phyloP scores from a whole-genome alignment of 2,113 vertebrate genomes.

The Leiothrix lutea region DNA sequence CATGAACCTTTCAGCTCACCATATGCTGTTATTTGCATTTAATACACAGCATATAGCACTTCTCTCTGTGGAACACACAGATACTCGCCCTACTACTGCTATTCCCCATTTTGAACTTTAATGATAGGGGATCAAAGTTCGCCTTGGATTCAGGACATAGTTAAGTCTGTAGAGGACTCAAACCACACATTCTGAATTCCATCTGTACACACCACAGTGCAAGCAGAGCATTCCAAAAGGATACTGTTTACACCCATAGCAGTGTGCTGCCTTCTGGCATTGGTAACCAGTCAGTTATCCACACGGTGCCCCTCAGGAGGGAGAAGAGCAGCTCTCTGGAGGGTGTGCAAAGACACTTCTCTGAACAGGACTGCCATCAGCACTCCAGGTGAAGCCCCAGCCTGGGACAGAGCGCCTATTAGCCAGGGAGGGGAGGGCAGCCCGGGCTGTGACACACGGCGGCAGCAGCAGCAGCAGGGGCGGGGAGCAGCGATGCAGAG shows the following conservation, averaged over 20 bases:
- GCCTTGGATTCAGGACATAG: background rate
- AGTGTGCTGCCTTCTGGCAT: background rate
- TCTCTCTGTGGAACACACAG: background rate
- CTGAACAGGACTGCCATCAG: background rate
- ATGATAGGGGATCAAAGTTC: background rate
- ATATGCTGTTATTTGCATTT: background rate
- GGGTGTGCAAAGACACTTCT: background rate
- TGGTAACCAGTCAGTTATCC: background rate
- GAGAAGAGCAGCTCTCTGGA: background rate
- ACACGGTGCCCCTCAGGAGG: background rate
- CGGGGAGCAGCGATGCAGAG: background rate
- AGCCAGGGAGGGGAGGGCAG: background rate
- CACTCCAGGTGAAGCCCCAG: background rate
- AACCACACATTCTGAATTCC: background rate
- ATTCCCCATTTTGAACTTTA: background rate
- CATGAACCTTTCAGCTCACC: background rate
- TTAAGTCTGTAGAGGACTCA: background rate
- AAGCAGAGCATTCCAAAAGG: background rate
- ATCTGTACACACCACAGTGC: background rate
- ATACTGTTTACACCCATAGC: rapidly evolving
- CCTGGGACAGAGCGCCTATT: background rate
- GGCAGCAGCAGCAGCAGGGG: background rate
- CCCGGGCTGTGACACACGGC: background rate
- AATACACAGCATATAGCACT: background rate
- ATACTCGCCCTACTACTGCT: background rate